These are phyloP conservation scores for Halichondria panicea DNA, from an alignment of 37 sponge, comb jelly and placozoan species.

Conservation along the genomic window DNA sequence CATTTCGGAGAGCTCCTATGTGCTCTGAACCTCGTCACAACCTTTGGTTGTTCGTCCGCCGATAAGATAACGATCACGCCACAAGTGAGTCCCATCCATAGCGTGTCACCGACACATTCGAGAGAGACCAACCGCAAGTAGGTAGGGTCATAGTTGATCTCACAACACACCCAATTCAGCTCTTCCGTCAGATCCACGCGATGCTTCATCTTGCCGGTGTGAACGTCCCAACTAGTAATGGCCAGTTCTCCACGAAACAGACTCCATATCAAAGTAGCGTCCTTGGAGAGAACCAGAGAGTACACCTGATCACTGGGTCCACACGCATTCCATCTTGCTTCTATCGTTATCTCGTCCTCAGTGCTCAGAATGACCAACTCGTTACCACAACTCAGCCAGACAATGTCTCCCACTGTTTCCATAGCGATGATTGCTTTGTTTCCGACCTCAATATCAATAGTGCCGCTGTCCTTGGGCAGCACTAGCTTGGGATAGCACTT, in stretches of 20 bases:
- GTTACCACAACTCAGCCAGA: slow-evolving; percentile 75
- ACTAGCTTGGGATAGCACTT: slow-evolving; percentile 70
- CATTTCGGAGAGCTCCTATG: slow-evolving; percentile 56
- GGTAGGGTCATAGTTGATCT: slow-evolving; percentile 19
- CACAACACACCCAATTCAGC: slow-evolving; percentile 39
- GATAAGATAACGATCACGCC: slow-evolving; percentile 66
- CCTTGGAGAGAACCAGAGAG: slow-evolving; percentile 46
- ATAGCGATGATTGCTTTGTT: slow-evolving; percentile 68
- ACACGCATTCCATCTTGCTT: slow-evolving; percentile 42
- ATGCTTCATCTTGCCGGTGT: slow-evolving; percentile 15
- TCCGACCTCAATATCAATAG: slow-evolving; percentile 42
- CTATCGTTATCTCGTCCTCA: slow-evolving; percentile 41
- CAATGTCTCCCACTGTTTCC: slow-evolving; percentile 49
- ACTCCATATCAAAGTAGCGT: slow-evolving; percentile 51
- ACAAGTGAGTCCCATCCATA: slow-evolving; percentile 70
- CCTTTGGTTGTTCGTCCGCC: slow-evolving; percentile 29
- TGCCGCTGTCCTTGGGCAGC: slow-evolving; percentile 33
- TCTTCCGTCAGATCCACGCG: slow-evolving; percentile 30
- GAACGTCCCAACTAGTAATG: slow-evolving; percentile 65
- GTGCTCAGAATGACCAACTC: slow-evolving; percentile 66
- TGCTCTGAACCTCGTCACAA: slow-evolving; percentile 52
- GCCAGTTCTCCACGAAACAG: slow-evolving; percentile 17
- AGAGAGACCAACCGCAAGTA: slow-evolving; percentile 60
- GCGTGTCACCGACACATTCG: slow-evolving; percentile 43
- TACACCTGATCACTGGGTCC: slow-evolving; percentile 48